Base-by-base conservation (phyloP, 2,888 invertebrate genomes). In the Troglohyphantes excavatus region DNA sequence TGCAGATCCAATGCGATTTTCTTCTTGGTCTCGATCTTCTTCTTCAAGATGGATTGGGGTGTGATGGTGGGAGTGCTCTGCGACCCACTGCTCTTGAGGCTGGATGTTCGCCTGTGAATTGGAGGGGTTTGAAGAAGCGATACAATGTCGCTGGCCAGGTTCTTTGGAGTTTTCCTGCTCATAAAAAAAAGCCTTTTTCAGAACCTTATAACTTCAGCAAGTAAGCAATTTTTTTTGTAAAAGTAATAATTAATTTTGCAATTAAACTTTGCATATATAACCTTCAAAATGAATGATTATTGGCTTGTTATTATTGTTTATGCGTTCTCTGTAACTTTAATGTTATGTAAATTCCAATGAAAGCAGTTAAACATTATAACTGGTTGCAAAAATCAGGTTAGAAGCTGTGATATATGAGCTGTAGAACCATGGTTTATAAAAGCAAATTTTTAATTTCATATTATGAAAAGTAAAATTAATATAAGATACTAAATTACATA, bases 11-110 rank as follows among this genome's bases (percentile, higher is more conserved):
- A 7, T 2, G 53, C 21, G 21, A 67, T 21, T 29, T 63, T 63
- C 29, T 75, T 78, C 2, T 93, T 95, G 94, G 29, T 3, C 9
- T 68, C 70, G 3, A 23, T 17, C 59, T 72, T 63, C 33, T 88
- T 88, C n/a, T 96, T 96, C 11, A 96, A 93, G 91, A 96, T 96
- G 88, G 96, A 96, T 85, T 95, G 95, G 0, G 96, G 96, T 0
- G 95, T 95, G 27, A 46, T 63, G 21, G 90, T 70, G 9, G 91
- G 67, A 26, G 90, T 61, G 11, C 0, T 93, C 94, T 59, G 46
- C 93, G 93, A 17, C 67, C 91, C 68, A 21, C 87, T 87, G 78
- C 92, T 88, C 33, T 90, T 90, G 9, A 91, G 78, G 39, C 92
- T 17, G 70, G 93, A 92, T 87, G 92, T 92, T 92, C 93, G 93